phyloP scores from a whole-genome alignment of 1,140 invertebrate genomes.

The Hesperophylax magnus region DNA sequence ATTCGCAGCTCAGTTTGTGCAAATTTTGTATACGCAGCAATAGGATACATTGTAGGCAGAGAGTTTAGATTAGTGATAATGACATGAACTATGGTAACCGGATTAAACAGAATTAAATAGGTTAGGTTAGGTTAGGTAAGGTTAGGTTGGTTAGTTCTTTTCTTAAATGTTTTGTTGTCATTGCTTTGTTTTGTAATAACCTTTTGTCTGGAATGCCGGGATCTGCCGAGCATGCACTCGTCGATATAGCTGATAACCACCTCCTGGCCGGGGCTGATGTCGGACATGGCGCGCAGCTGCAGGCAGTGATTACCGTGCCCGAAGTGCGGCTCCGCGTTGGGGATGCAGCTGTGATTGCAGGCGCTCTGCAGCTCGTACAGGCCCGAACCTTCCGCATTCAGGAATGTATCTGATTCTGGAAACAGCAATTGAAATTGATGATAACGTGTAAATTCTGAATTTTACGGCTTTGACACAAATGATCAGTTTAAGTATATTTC shows the following conservation, averaged over 20 bases:
- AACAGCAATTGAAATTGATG: slow-evolving; percentile 34
- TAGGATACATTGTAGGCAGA: too few species aligned
- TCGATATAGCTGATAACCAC: slow-evolving; percentile 94
- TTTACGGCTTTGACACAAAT: too few species aligned
- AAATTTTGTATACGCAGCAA: too few species aligned
- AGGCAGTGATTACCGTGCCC: slow-evolving; percentile 87
- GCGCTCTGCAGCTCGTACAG: slow-evolving; percentile 88
- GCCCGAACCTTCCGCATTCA: slow-evolving; percentile 95
- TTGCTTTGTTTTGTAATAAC: slow-evolving; percentile 60
- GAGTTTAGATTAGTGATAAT: too few species aligned
- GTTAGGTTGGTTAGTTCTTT: too few species aligned
- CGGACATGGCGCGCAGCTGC: slow-evolving; percentile 80
- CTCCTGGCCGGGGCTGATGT: slow-evolving; percentile 88
- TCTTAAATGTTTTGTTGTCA: too few species aligned
- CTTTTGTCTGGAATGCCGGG: slow-evolving; percentile 89
- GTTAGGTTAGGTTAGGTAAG: too few species aligned
- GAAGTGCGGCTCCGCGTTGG: slow-evolving; percentile 90
- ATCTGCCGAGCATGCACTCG: slow-evolving; percentile 84
- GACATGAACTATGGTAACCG: too few species aligned
- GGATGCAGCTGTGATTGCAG: slow-evolving; percentile 93
- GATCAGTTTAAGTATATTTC: too few species aligned
- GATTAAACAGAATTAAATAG: too few species aligned
- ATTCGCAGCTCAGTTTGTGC: too few species aligned
- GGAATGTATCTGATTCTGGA: slow-evolving; percentile 87
- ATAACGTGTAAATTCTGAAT: too few species aligned